Percentiles rank a stretch among this genome's conserved stretches.
These are phyloP conservation scores for Lerista edwardsae DNA, from an alignment of 2,797 vertebrate genomes.

Conservation along the genomic window DNA sequence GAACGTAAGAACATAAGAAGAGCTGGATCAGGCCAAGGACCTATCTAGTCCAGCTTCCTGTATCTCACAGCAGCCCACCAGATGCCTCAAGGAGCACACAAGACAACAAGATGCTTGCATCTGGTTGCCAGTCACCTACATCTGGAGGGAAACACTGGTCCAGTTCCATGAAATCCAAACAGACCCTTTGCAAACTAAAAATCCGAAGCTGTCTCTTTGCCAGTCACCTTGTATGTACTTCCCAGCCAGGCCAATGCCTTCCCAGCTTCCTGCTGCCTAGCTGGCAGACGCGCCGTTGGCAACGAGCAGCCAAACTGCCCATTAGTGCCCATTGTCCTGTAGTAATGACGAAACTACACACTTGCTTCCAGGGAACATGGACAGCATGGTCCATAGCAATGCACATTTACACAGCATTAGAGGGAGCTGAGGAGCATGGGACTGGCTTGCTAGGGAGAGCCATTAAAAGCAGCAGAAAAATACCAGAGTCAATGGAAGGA, in stretches of 20 bases:
- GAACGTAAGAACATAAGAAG: no score
- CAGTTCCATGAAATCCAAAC: not conserved
- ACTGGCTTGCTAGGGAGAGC: no score
- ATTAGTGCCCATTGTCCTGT: not conserved
- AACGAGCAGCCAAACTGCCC: not conserved
- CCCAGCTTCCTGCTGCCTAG: not conserved
- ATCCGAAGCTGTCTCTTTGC: not conserved
- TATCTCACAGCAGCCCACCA: no score
- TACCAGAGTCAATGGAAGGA: not conserved
- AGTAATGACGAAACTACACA: not conserved
- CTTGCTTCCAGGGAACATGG: not conserved
- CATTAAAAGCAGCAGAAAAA: not conserved
- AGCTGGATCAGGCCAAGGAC: no score
- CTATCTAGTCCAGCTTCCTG: no score
- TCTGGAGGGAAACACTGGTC: not conserved
- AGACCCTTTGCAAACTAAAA: not conserved
- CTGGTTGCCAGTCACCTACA: no score
- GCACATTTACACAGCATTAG: not conserved
- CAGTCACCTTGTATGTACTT: not conserved
- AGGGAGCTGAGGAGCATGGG: no score
- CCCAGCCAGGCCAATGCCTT: not conserved
- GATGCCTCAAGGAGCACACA: no score
- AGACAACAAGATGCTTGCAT: no score
- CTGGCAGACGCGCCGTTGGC: not conserved
- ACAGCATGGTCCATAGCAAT: not conserved